Evolutionary conservation across 2,797 vertebrate species (phyloP).

Genomic region (Phoxinus dragarum): DNA sequence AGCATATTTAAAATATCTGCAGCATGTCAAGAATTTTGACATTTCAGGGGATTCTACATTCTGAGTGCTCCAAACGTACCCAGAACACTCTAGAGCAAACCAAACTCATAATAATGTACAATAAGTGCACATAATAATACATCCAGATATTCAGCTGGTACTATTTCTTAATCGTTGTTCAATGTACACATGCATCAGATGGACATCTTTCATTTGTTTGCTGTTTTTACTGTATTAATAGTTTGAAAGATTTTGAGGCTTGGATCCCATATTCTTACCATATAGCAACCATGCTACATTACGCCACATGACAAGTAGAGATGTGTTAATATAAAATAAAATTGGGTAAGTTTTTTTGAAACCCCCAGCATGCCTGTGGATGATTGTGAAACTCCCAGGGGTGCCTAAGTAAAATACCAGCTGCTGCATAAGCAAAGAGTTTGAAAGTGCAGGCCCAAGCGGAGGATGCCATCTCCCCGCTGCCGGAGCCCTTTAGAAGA

Average conservation of each 20-base stretch:
- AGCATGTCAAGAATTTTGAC: neutral
- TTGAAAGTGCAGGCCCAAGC: constrained; percentile 66
- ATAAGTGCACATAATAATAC: neutral
- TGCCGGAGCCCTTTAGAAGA: constrained; percentile 63
- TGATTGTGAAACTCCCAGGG: constrained; percentile 73
- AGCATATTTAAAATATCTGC: neutral
- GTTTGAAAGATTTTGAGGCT: neutral
- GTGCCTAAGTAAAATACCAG: constrained; percentile 63
- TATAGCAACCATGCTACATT: neutral
- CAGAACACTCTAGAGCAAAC: neutral
- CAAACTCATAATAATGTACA: neutral
- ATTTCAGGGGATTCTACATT: neutral
- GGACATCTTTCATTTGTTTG: neutral
- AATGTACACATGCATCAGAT: neutral
- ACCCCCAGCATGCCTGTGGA: constrained; percentile 62
- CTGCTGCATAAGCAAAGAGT: constrained; percentile 60
- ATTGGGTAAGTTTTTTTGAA: constrained; percentile 57
- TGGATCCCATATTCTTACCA: neutral
- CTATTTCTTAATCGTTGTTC: neutral
- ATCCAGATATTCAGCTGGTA: neutral
- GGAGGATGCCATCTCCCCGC: constrained; percentile 71
- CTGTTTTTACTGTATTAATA: neutral
- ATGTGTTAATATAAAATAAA: constrained; percentile 36
- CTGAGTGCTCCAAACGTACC: neutral
- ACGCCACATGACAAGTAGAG: neutral